Conservation (phyloP, 2,113 vertebrate species). For the Pterocles gutturalis region DNA sequence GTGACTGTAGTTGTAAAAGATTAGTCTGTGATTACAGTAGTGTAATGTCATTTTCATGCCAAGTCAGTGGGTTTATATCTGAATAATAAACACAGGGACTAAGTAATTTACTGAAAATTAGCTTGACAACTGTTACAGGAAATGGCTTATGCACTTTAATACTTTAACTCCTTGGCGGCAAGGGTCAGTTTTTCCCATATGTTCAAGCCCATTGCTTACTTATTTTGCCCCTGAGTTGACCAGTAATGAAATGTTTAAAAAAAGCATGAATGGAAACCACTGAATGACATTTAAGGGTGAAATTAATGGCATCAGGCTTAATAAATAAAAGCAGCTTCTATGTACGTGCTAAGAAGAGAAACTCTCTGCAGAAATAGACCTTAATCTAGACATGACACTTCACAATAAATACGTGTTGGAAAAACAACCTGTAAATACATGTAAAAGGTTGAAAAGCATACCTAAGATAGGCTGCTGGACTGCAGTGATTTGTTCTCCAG, state of each 20-base stretch:
- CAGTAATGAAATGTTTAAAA: conserved; percentile 2
- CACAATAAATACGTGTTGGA: background rate
- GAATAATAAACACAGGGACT: conserved; percentile 47
- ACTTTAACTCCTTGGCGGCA: conserved; percentile 47
- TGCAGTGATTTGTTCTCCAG: background rate
- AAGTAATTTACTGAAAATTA: conserved; percentile 62
- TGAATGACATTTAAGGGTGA: background rate
- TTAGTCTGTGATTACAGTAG: conserved; percentile 16
- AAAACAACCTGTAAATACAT: background rate
- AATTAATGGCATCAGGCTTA: background rate
- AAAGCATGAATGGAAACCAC: background rate
- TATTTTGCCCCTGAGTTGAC: background rate
- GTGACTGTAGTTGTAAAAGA: background rate
- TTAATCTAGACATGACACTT: background rate
- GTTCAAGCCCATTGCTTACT: background rate
- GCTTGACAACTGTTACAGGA: conserved; percentile 53
- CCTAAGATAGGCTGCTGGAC: rapidly evolving
- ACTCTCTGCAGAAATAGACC: background rate
- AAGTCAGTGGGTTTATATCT: conserved; percentile 37
- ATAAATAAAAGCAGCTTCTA: background rate
- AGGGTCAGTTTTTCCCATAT: conserved; percentile 16
- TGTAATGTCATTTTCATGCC: conserved; percentile 7
- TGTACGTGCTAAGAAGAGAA: background rate
- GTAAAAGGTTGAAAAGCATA: background rate
- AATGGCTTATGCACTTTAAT: conserved; percentile 58